A percentile compares a stretch with the other conserved stretches of the same genome.
These are phyloP conservation scores for Baryphthengus martii DNA, from an alignment of 2,113 vertebrate genomes.

Conservation along the genomic window DNA sequence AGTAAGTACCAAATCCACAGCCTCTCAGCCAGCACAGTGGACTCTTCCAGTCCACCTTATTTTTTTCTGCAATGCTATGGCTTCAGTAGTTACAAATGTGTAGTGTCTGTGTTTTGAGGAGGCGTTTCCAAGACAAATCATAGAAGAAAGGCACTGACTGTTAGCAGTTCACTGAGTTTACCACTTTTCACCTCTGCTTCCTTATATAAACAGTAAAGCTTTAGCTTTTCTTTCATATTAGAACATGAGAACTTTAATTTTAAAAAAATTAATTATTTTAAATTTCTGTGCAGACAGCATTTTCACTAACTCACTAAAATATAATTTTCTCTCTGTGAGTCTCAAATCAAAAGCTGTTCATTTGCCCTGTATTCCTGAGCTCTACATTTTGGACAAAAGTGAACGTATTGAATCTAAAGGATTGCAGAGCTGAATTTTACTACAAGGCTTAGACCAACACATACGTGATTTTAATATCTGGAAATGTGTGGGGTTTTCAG, in stretches of 20 bases:
- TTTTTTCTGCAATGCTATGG: not conserved
- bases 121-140: not conserved
- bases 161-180: not conserved
- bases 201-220: not conserved
- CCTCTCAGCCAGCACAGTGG: not conserved
- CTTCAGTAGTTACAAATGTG: not conserved
- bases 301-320: conserved; percentile 36
- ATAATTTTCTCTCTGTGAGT: not conserved
- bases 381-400: conserved; percentile 11
- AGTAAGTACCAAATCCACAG: not conserved
- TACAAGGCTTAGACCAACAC: not conserved
- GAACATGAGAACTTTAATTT: not conserved
- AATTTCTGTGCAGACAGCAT: conserved; percentile 32
- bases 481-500: not conserved
- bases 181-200: not conserved
- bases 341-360: conserved; percentile 33
- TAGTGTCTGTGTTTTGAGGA: not conserved
- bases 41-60: not conserved
- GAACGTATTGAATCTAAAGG: not conserved
- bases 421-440: conserved; percentile 13
- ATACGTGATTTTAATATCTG: conserved; percentile 10
- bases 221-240: conserved; percentile 10
- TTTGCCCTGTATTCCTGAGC: not conserved
- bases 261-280: conserved; percentile 21
- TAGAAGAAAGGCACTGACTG: not conserved